Base-by-base conservation (phyloP, 2,113 vertebrate species). In the Pseudonaja textilis region DNA sequence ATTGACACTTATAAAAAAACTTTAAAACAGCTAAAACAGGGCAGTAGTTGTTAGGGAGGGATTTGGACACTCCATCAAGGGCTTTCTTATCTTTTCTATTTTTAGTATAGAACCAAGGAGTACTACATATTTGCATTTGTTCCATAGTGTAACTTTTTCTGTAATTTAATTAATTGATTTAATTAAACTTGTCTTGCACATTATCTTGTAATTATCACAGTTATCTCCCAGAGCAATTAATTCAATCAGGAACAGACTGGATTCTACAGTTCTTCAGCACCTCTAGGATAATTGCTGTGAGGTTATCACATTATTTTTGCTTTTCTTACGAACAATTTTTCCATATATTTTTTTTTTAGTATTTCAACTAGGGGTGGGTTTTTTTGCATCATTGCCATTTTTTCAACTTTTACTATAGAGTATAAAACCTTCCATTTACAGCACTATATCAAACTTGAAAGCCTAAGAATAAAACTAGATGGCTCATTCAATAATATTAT, bases 221-320 rank as follows among this genome's bases (percentile, higher is more conserved):
- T 95, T 87, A 96, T 95, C 93, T 96, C 95, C 96, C 85, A 90
- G 16, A 93, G 90, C 95, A 97, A 97, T 97, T 97, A 96, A 90
- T 92, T 91, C 94, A 96, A 61, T 96, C 96, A 96, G 92, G 94
- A 96, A 93, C 34, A 96, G 96, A 95, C 96, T 97, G 96, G 96
- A 96, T 87, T 22, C 95, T 94, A 94, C 93, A 95, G 91, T 88
- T 96, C 91, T 95, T 95, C 93, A 92, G 89, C 91, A 92, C 90
- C 93, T 96, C 39, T 57, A 94, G 93, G 87, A 56, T 85, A 93
- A 92, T 88, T 42, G 54, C 87, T 81, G 4, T 42, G 93, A 92
- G 74, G 93, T 93, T 93, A 93, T 93, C 55, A 94, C 23, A 89
- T 59, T 89, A 23, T 50, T 88, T 88, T 55, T 2, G 8, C 55